These are phyloP conservation scores for Aphelenchoides fujianensis DNA, from an alignment of 1,140 invertebrate genomes.

Conservation along the genomic window DNA sequence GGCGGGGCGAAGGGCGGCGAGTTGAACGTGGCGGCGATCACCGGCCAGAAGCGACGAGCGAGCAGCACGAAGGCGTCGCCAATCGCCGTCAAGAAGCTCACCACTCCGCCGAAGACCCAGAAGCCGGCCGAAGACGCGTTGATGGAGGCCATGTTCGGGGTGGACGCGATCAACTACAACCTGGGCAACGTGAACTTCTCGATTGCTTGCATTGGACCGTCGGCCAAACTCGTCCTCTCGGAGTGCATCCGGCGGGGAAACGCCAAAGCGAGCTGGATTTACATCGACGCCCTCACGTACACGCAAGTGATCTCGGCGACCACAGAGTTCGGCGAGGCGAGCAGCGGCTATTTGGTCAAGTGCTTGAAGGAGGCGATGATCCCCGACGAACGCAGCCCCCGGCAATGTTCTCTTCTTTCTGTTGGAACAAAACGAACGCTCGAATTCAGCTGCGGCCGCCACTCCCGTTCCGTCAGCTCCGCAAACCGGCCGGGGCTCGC, in stretches of 20 bases:
- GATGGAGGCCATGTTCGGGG: conserved; percentile 6
- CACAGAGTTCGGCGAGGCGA: conserved; percentile 28
- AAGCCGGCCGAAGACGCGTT: conserved; percentile 1
- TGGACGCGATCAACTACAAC: conserved; percentile 11
- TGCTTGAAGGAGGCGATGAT: conserved; percentile 29
- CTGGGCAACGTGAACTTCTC: conserved; percentile 22
- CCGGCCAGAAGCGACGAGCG: not conserved
- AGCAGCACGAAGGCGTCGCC: not conserved
- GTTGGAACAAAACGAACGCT: not conserved
- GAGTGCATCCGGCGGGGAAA: conserved; percentile 8
- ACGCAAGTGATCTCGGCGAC: conserved; percentile 26
- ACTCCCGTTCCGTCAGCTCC: conserved; percentile 3
- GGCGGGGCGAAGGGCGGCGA: not conserved
- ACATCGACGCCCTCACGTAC: conserved; percentile 37
- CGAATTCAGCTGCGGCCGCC: not conserved
- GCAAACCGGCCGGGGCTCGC: conserved; percentile 2
- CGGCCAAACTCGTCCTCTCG: conserved; percentile 18
- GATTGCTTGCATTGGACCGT: conserved; percentile 24
- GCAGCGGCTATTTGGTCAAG: conserved; percentile 27
- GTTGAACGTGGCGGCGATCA: not conserved
- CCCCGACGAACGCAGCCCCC: not conserved
- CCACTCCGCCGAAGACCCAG: not conserved
- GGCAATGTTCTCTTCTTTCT: not conserved
- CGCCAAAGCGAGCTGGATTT: conserved; percentile 32
- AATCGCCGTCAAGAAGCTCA: conserved; percentile 4